phyloP scores from a whole-genome alignment of 1,140 invertebrate genomes.

The Radopholus similis region DNA sequence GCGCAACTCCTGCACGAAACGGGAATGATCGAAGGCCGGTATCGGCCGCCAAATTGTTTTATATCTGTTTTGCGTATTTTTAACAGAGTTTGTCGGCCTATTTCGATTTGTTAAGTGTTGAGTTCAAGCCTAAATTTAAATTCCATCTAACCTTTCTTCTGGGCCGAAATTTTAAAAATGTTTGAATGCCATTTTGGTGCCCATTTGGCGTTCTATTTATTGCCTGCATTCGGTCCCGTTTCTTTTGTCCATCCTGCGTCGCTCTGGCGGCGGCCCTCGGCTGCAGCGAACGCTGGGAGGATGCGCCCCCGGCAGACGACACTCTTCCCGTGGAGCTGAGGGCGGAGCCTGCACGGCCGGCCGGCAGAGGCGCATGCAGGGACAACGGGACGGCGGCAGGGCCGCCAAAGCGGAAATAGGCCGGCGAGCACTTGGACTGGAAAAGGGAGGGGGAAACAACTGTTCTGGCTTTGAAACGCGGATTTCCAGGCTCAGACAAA shows the following conservation, averaged over 20 bases:
- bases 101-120: too few species aligned
- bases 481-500: too few species aligned
- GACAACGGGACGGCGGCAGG: too few species aligned
- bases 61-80: background rate
- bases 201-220: background rate
- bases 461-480: too few species aligned
- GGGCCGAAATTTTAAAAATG: background rate
- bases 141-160: too few species aligned
- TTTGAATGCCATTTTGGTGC: background rate
- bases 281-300: background rate
- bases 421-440: background rate
- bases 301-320: background rate
- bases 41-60: too few species aligned
- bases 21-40: too few species aligned
- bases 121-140: too few species aligned
- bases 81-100: background rate
- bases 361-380: background rate
- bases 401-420: background rate
- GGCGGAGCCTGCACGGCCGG: background rate
- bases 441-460: too few species aligned
- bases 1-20: conserved; percentile 5
- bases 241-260: background rate
- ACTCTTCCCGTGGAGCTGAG: background rate
- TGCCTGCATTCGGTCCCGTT: conserved; percentile 15
- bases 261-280: background rate